Conservation (phyloP, 2,888 invertebrate genomes). For the Drosophila eohydei region DNA sequence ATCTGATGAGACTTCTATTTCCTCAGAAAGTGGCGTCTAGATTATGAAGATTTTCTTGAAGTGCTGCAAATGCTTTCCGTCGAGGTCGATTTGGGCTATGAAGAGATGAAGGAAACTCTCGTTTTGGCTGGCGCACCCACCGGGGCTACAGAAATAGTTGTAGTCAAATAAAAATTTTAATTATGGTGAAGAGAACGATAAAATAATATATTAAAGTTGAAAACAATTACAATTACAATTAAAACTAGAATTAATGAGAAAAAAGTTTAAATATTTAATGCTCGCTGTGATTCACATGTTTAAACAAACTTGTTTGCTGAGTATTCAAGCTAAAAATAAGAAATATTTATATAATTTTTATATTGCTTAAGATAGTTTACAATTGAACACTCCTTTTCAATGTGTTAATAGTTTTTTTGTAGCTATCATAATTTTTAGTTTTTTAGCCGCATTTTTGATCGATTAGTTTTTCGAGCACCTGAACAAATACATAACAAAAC, state of each 20-base stretch:
- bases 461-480: constrained; percentile 33
- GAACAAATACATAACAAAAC: constrained; percentile 32
- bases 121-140: constrained; percentile 55
- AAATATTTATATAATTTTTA: not conserved
- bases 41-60: constrained; percentile 74
- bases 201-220: constrained; percentile 32
- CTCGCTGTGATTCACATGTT: constrained; percentile 8
- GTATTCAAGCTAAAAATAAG: constrained; percentile 25
- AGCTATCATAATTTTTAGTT: not conserved
- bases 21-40: constrained; percentile 76
- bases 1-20: constrained; percentile 7
- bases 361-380: not conserved
- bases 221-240: constrained; percentile 46
- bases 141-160: constrained; percentile 49
- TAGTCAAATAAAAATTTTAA: constrained; percentile 52
- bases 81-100: constrained; percentile 47
- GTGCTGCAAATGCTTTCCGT: constrained; percentile 52
- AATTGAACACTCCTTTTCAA: not conserved
- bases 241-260: not conserved
- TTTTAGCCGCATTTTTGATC: constrained; percentile 34
- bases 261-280: constrained; percentile 1
- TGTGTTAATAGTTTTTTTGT: not conserved
- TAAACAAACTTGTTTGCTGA: constrained; percentile 22
- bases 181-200: constrained; percentile 20
- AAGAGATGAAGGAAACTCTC: constrained; percentile 56